Evolutionary conservation across 1,140 invertebrate genomes (phyloP).

Genomic region (Oscheius sp.): DNA sequence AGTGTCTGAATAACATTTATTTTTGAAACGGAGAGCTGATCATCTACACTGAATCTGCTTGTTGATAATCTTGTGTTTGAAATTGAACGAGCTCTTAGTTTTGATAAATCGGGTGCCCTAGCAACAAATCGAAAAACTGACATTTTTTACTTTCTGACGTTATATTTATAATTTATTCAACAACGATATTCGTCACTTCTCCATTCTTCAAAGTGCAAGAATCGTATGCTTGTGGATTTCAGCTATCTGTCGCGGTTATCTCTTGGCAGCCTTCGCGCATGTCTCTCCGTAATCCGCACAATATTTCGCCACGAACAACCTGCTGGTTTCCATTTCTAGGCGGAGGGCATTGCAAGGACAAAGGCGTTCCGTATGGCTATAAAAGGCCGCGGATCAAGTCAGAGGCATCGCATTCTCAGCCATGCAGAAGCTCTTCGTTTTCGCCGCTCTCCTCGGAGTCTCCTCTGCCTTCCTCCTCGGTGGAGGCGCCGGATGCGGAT

Average conservation of each 20-base stretch:
- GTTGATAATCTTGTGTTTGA: no score
- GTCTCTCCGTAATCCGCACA: background rate
- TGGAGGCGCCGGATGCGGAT: background rate
- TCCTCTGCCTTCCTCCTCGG: background rate
- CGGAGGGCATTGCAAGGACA: background rate
- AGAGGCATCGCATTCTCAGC: background rate
- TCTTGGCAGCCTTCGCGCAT: background rate
- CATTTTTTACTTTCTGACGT: no score
- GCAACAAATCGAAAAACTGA: no score
- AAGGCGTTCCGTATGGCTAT: background rate
- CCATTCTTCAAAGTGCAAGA: no score
- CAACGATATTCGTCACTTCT: no score
- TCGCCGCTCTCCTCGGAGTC: conserved; percentile 3
- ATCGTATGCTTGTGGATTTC: background rate
- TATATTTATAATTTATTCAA: no score
- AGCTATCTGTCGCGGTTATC: background rate
- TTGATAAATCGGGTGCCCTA: no score
- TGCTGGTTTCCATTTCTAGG: conserved; percentile 1
- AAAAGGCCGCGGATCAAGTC: background rate
- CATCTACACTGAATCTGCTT: no score
- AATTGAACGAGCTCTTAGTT: no score
- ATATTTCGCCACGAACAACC: background rate
- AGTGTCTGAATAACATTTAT: no score
- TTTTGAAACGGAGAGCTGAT: no score
- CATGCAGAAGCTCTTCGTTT: conserved; percentile 4